phyloP scores from a whole-genome alignment of 2,797 vertebrate genomes.

The Microctenopoma steveboyesi region DNA sequence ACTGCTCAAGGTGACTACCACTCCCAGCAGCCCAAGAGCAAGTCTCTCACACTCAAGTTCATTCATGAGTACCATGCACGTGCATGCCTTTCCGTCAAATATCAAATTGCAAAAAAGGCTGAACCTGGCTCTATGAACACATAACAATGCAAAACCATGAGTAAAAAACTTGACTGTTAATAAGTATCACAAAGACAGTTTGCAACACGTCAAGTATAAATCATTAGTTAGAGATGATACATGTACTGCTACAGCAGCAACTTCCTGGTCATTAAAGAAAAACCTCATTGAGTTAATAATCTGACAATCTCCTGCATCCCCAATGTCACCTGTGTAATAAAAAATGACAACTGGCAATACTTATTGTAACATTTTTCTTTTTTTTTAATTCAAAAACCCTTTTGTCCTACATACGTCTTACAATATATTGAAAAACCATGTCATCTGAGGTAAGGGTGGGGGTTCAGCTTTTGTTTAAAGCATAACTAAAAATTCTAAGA shows the following conservation, averaged over 20 bases:
- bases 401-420: neutral
- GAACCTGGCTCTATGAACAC: conserved; percentile 32
- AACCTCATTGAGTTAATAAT: neutral
- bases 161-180: neutral
- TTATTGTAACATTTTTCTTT: neutral
- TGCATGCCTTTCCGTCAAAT: conserved; percentile 10
- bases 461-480: conserved; percentile 23
- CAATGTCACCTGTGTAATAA: neutral
- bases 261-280: neutral
- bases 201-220: neutral
- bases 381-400: neutral
- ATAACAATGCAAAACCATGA: neutral
- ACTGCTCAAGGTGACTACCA: conserved; percentile 59
- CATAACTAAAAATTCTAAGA: conserved; percentile 71
- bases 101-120: neutral
- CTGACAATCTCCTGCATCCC: neutral
- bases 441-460: conserved; percentile 22
- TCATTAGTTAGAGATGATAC: conserved; percentile 1
- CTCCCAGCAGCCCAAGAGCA: conserved; percentile 44
- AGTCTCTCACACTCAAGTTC: conserved; percentile 52
- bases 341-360: neutral
- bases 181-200: neutral
- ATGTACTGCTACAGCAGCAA: neutral
- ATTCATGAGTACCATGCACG: conserved; percentile 43
- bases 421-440: neutral